Base-by-base conservation (phyloP, 2,113 vertebrate genomes). In the Arenaria interpres region DNA sequence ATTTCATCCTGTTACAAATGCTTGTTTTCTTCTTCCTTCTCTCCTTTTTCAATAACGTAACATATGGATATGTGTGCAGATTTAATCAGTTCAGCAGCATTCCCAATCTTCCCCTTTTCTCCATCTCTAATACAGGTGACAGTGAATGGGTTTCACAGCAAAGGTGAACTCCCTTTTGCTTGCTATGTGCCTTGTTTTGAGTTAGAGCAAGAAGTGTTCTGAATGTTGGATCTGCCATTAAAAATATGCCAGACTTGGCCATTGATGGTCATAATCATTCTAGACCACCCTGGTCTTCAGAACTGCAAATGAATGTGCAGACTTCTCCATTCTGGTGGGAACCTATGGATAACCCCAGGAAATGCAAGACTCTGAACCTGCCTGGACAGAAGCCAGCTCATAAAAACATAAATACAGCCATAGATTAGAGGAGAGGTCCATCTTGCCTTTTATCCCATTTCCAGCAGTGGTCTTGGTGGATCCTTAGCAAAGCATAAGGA, bases 11-110 rank as follows among this genome's bases (percentile, higher is more conserved):
- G 60, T 82, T 91, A 64, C 71, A 63, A 91, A 82, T 9, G 41
- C 41, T 92, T 87, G 77, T 84, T 96, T 96, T 90, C 92, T 92
- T 94, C 86, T 89, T 79, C 86, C 63, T 53, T 76, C 73, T 35
- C 92, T 51, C 51, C 45, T 60, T 54, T 84, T 90, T 80, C 89
- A 94, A 41, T 75, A 89, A 60, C 0, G 2, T 48, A 53, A 60
- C 72, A 75, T 71, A 86, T 41, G 76, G 76, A 45, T 86, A 43
- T 94, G 33, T n/a, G 85, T 23, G 72, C 92, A 41, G 73, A 45
- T 54, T 64, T 83, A 59, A 81, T 62, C 84, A 72, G 43, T 46
- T 46, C 80, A 74, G 50, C 62, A 73, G 21, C 59, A 32, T 71
- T 84, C 57, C 35, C 46, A 14, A 56, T 79, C 57, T 59, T 19